Conservation (phyloP, 2,113 vertebrate species). For the Mormyrus iriodes region DNA sequence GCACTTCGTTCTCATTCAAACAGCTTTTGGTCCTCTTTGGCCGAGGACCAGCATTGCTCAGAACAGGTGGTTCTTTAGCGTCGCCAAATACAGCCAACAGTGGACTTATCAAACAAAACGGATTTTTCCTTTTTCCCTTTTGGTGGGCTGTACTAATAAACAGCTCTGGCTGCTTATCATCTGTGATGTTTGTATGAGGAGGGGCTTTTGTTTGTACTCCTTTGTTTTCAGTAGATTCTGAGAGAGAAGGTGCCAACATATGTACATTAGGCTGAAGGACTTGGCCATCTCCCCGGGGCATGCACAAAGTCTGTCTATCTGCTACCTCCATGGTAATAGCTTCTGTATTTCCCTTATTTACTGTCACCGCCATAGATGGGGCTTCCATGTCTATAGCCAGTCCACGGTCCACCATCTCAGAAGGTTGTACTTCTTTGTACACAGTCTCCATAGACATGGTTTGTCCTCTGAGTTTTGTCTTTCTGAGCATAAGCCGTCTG, state of each 20-base stretch:
- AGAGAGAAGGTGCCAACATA: neutral
- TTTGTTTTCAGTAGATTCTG: slow-evolving; percentile 21
- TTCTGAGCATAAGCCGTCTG: neutral
- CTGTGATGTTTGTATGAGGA: slow-evolving; percentile 23
- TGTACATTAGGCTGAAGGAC: neutral
- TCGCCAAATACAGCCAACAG: neutral
- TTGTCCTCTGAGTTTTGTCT: neutral
- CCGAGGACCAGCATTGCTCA: slow-evolving; percentile 17
- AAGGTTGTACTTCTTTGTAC: neutral
- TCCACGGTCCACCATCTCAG: neutral
- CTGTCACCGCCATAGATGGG: neutral
- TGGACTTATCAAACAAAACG: slow-evolving; percentile 8
- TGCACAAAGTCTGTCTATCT: neutral
- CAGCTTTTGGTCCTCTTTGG: slow-evolving; percentile 38
- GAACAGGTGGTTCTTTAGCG: neutral
- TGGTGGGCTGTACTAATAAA: slow-evolving; percentile 47
- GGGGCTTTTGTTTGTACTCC: neutral
- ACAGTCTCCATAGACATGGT: neutral
- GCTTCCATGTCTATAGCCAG: neutral
- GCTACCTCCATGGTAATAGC: neutral
- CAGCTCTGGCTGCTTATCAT: slow-evolving; percentile 31
- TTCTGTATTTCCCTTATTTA: neutral
- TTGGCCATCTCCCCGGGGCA: neutral
- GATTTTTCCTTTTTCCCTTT: slow-evolving; percentile 40
- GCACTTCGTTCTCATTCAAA: neutral